Evolutionary conservation across 2,113 vertebrate species (phyloP).

Genomic region (Procapra przewalskii): DNA sequence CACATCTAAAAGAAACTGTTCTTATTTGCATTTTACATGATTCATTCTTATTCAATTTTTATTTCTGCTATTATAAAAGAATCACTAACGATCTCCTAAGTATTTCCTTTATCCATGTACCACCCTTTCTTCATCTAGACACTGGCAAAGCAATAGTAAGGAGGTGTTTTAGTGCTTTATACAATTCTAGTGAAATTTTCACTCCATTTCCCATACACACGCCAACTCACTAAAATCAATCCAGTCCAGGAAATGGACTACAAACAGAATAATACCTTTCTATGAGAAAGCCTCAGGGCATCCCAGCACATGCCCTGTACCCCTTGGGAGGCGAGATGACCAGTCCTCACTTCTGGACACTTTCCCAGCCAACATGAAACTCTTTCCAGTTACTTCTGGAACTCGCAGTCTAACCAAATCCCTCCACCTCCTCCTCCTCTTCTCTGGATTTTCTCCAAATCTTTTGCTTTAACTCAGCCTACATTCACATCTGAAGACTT

Average conservation of each 20-base stretch:
- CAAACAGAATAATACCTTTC: neutral
- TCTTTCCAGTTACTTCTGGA: neutral
- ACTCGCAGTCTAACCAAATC: neutral
- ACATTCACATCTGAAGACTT: neutral
- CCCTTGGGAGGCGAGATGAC: neutral
- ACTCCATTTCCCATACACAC: rapidly evolving
- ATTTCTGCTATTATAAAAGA: neutral
- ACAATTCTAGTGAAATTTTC: neutral
- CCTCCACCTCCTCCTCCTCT: neutral
- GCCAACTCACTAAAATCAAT: neutral
- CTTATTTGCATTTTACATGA: neutral
- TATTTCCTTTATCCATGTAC: neutral
- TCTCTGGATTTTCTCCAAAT: neutral
- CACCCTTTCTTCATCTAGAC: neutral
- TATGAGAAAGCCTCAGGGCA: neutral
- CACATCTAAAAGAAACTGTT: neutral
- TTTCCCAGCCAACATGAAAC: neutral
- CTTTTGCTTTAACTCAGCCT: neutral
- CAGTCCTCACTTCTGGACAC: neutral
- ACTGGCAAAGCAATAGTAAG: neutral
- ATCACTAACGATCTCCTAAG: neutral
- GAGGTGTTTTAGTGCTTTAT: neutral
- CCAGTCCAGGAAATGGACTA: neutral
- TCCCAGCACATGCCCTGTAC: neutral
- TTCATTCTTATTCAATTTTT: neutral